These are phyloP conservation scores for Xerus inauris DNA, from an alignment of 2,113 vertebrate genomes.

Conservation along the genomic window DNA sequence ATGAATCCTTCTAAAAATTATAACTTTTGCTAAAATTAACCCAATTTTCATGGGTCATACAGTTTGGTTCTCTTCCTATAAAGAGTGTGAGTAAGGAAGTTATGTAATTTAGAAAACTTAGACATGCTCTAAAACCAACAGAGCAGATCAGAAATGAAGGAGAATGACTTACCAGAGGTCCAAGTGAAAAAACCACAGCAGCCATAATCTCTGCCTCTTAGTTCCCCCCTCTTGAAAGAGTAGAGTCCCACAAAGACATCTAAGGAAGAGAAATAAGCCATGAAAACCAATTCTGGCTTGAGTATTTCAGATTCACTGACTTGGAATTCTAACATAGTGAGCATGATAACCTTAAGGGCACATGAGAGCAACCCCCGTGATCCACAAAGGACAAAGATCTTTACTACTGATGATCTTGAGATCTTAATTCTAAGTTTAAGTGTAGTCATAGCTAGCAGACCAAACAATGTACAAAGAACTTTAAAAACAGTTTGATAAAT, in stretches of 20 bases:
- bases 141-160: not conserved
- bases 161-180: conserved; percentile 58
- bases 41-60: conserved; percentile 1
- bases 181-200: conserved; percentile 56
- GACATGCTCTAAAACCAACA: not conserved
- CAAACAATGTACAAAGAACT: not conserved
- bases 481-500: conserved; percentile 50
- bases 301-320: not conserved
- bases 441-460: not conserved
- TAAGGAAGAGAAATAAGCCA: conserved; percentile 49
- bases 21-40: not conserved
- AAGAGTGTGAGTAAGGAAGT: not conserved
- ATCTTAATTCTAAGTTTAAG: not conserved
- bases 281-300: conserved; percentile 25
- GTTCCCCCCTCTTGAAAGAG: not conserved
- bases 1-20: not conserved
- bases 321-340: not conserved
- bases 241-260: not conserved
- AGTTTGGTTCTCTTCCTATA: conserved; percentile 25
- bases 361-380: not conserved
- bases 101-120: not conserved
- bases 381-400: not conserved
- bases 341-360: not conserved
- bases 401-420: not conserved
- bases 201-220: conserved; percentile 50